Conservation (phyloP, 2,888 invertebrate genomes). For the Ichneumon xanthorius region DNA sequence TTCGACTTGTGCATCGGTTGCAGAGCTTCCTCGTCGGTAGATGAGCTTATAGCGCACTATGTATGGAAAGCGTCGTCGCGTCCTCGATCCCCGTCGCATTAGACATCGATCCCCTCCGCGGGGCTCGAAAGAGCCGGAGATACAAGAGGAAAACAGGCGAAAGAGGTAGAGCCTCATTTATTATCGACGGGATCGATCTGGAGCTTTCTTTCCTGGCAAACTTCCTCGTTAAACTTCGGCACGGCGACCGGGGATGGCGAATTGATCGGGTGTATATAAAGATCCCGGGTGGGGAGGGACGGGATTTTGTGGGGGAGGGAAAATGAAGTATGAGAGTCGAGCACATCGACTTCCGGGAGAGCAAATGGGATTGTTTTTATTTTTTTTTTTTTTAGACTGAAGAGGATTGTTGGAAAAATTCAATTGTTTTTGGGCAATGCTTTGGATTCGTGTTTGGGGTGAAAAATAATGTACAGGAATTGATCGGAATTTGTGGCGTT, state of each 20-base stretch:
- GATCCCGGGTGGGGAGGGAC: not conserved
- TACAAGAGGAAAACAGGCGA: not conserved
- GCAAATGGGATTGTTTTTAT: not conserved
- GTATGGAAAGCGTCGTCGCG: no score
- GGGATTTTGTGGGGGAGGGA: not conserved
- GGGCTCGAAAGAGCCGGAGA: not conserved
- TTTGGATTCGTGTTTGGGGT: no score
- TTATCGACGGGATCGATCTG: conserved; percentile 50
- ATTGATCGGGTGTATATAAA: conserved; percentile 42
- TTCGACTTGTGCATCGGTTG: no score
- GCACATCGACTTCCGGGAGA: not conserved
- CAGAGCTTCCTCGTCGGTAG: no score
- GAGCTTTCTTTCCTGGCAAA: conserved; percentile 14
- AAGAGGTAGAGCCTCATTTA: conserved; percentile 46
- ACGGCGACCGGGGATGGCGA: conserved; percentile 1
- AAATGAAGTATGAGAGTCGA: not conserved
- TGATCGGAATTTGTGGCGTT: no score
- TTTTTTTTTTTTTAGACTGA: not conserved
- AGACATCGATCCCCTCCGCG: conserved; percentile 40
- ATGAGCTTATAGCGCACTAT: no score
- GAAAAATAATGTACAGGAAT: no score
- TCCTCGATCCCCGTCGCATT: conserved; percentile 33
- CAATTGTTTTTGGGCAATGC: not conserved
- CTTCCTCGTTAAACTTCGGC: conserved; percentile 2
- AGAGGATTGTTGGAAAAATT: not conserved